Evolutionary conservation across 2,888 invertebrate species (phyloP).

Genomic region (Cheilosia soror): DNA sequence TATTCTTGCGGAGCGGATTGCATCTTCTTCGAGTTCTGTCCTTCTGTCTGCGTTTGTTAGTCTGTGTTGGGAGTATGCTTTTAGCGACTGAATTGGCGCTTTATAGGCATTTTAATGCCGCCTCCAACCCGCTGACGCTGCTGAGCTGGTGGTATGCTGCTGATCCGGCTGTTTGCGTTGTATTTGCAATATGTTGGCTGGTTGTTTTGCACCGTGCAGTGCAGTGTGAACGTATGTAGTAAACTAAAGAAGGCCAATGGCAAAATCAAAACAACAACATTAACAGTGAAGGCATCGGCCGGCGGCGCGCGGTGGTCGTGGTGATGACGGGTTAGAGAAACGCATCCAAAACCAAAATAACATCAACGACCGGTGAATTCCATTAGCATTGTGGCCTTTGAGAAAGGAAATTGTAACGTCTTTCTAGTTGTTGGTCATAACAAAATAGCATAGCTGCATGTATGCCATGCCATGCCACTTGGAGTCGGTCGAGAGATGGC

Average conservation of each 20-base stretch:
- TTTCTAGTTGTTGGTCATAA: conserved; percentile 66
- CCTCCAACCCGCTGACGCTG: conserved; percentile 14
- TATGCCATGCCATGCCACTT: conserved; percentile 31
- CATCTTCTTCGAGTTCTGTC: conserved; percentile 44
- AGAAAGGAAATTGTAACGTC: conserved; percentile 68
- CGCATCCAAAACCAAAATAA: conserved; percentile 63
- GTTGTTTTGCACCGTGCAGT: conserved; percentile 51
- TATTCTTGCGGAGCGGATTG: conserved; percentile 49
- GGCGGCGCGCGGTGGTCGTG: not conserved
- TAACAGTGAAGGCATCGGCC: conserved; percentile 24
- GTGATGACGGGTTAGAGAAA: conserved; percentile 49
- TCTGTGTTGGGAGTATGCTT: conserved; percentile 59
- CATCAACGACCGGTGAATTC: conserved; percentile 67
- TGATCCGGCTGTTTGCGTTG: conserved; percentile 43
- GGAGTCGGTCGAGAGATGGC: not conserved
- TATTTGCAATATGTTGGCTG: conserved; percentile 1
- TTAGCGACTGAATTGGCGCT: conserved; percentile 33
- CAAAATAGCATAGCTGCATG: conserved; percentile 67
- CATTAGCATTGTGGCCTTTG: conserved; percentile 64
- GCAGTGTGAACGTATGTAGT: conserved; percentile 54
- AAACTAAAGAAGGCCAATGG: conserved; percentile 50
- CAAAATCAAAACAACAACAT: conserved; percentile 67
- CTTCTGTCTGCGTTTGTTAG: not conserved
- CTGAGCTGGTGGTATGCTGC: conserved; percentile 36
- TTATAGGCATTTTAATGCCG: conserved; percentile 47